These are phyloP conservation scores for Leptura quadrifasciata DNA, from an alignment of 2,888 invertebrate species.

Conservation along the genomic window DNA sequence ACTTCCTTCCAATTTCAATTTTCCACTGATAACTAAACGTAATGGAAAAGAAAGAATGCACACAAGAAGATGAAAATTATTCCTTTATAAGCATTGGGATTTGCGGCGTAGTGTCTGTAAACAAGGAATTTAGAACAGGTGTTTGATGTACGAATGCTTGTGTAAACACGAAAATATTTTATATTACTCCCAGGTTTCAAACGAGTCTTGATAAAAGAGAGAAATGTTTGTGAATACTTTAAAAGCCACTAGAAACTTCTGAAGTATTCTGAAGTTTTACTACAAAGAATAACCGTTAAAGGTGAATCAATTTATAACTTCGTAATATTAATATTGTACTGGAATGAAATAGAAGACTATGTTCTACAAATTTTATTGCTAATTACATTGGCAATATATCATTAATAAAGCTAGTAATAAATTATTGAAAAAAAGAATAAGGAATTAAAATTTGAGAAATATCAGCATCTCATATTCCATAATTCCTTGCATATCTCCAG, in stretches of 20 bases:
- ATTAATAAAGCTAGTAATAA: no score
- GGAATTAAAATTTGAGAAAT: no score
- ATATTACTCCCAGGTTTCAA: constrained; percentile 8
- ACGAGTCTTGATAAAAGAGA: neutral
- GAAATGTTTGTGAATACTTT: constrained; percentile 25
- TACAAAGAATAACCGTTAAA: neutral
- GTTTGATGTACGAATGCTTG: constrained; percentile 20
- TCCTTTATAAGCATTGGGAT: neutral
- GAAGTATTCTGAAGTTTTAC: constrained; percentile 7
- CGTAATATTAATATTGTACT: constrained; percentile 38
- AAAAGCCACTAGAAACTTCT: constrained; percentile 14
- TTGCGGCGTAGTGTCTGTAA: neutral
- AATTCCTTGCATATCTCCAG: no score
- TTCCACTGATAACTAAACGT: neutral
- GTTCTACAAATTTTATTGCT: no score
- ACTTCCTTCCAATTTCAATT: no score
- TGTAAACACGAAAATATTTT: constrained; percentile 26
- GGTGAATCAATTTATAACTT: constrained; percentile 48
- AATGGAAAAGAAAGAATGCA: neutral
- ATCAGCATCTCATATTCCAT: no score
- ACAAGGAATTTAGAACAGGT: constrained; percentile 20
- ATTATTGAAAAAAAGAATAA: no score
- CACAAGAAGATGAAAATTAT: constrained; percentile 12
- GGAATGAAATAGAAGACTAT: neutral
- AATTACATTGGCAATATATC: no score